Evolutionary conservation across 2,797 vertebrate species (phyloP), one percentile per base, ranked within the genome.

Genomic region (Cephalopachus bancanus): DNA sequence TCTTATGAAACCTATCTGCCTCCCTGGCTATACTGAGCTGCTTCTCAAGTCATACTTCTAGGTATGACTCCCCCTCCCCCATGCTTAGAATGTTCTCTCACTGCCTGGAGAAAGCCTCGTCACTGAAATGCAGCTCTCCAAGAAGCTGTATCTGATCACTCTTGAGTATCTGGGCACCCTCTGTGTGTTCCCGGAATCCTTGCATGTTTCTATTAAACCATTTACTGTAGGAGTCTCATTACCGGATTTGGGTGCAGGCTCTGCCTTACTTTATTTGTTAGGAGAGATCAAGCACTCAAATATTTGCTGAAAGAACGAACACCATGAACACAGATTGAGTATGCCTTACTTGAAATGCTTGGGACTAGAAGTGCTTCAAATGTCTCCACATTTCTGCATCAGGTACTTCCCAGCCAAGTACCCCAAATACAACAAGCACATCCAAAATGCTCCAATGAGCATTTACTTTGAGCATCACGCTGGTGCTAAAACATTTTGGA

Each of bases 271-370:
- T 92, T 79, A 33, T 89, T 14, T 83, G 2, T 74, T 81, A 75
- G n/a, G 57, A 33, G 16, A 90, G 65, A 95, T 1, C 0, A 92
- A 78, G 84, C 16, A 90, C 8, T 83, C 22, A 94, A 91, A 76
- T 85, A 67, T 83, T 94, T 95, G 69, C 9, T 74, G 59, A 92
- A 84, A 44, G 59, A 95, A 92, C 78, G 49, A 95, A 86, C 87
- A 19, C 72, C 91, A 75, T 30, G 94, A 80, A 4, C 22, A 59
- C 55, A 80, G n/a, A n/a, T 37, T 75, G 55, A 44, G 12, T 80
- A 80, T 59, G 12, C n/a, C n/a, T 80, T 37, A 80, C 24, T 12
- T 80, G 78, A 80, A 80, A 59, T 80, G 55, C 20, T 59, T 37
- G n/a, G 78, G n/a, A 80, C 11, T 22, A 80, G 78, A 59, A 59